Evolutionary conservation across 2,797 vertebrate genomes (phyloP), one percentile per base, ranked within the genome.

Genomic region (Danio choprae): DNA sequence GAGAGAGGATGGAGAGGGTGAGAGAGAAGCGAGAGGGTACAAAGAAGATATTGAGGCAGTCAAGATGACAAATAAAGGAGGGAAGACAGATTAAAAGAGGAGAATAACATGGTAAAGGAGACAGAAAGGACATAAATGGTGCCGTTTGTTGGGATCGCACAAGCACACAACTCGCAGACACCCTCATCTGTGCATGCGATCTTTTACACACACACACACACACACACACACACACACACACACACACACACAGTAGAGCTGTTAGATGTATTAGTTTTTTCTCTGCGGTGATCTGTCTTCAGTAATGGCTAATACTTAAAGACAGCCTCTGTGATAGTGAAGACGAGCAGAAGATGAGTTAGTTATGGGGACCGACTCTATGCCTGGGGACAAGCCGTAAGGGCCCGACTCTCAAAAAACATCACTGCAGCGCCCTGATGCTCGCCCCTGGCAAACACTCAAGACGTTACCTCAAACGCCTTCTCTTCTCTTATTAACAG

Each of bases 341-440:
- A 79, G 84, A 83, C 43, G 76, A 82, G 82, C 51, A 77, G 72
- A 71, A 60, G 80, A 86, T 80, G 76, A 86, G 79, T 84, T 71
- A 73, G 72, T 64, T 63, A 77, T 55, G 50, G 56, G 75, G 76
- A 79, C 60, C 67, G 68, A 36, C 63, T 65, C 65, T 55, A 29
- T 68, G 82, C 82, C 79, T 83, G 60, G 72, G 63, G 84, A 82
- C 64, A 60, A 82, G 82, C 82, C 58, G 72, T 36, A 72, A 83
- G 84, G 72, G 70, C 50, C 18, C 10, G 36, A 55, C 48, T 70
- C 56, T 82, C 11, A 43, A 77, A 80, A 59, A 46, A 41, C 62
- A 79, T 76, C 80, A 50, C 40, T 53, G 76, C 50, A n/a, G 48
- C 65, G 76, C 22, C 62, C 74, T 53, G 71, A 77, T 55, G 53